phyloP scores from a whole-genome alignment of 2,113 vertebrate species.

The Peromyscus polionotus region DNA sequence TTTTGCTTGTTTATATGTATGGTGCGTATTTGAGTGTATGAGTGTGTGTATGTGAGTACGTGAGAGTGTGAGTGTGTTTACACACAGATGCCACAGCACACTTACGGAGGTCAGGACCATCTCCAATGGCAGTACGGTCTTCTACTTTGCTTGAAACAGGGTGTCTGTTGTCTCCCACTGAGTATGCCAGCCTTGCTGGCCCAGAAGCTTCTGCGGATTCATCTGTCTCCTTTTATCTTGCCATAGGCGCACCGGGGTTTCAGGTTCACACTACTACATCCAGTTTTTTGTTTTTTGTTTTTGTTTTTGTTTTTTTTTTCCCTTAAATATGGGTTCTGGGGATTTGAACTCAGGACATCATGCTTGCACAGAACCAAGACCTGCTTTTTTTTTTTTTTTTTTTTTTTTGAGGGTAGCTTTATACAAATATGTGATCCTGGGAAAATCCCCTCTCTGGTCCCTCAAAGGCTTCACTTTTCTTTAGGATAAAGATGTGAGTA shows the following conservation, averaged over 20 bases:
- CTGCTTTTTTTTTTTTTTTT: background rate
- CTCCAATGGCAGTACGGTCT: background rate
- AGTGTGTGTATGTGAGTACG: background rate
- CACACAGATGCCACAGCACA: background rate
- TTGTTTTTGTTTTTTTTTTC: no score
- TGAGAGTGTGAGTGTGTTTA: background rate
- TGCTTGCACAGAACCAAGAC: background rate
- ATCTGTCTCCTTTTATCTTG: background rate
- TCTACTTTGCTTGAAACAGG: background rate
- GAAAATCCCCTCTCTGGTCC: background rate
- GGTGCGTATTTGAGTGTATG: background rate
- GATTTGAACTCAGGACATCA: background rate
- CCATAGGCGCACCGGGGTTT: background rate
- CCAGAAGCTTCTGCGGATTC: background rate
- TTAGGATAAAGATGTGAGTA: background rate
- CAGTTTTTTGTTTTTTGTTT: background rate
- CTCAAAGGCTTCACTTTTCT: background rate
- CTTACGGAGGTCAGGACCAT: background rate
- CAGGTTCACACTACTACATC: background rate
- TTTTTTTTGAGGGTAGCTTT: background rate
- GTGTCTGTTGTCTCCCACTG: background rate
- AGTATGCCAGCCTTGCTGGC: background rate
- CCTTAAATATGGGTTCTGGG: background rate
- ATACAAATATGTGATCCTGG: background rate
- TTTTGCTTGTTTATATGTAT: background rate